phyloP scores from a whole-genome alignment of 2,888 invertebrate species.

The Cremastinae sp. region DNA sequence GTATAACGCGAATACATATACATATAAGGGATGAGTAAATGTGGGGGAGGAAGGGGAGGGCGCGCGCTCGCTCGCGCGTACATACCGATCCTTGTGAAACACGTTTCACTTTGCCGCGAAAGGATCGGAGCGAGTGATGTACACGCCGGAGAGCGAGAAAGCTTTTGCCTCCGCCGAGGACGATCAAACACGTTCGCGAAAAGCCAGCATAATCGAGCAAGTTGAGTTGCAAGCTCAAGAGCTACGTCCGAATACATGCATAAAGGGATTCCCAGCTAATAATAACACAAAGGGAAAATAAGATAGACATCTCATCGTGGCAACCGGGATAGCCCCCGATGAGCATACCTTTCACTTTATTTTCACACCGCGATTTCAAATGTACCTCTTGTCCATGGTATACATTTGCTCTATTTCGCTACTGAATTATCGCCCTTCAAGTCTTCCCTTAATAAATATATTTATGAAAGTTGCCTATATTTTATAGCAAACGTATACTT shows the following conservation, averaged over 20 bases:
- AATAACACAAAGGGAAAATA: conserved; percentile 34
- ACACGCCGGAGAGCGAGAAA: conserved; percentile 1
- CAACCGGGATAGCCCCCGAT: conserved; percentile 16
- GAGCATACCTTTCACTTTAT: conserved; percentile 31
- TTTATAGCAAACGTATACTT: too few species aligned
- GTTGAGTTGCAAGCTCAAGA: conserved; percentile 34
- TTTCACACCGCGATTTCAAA: conserved; percentile 24
- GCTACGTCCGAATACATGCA: conserved; percentile 3
- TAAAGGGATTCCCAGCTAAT: not conserved
- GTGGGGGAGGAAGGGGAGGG: too few species aligned
- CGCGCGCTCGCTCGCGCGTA: too few species aligned
- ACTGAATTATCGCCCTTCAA: too few species aligned
- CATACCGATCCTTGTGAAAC: conserved; percentile 33
- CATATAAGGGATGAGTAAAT: conserved; percentile 17
- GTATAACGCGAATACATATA: conserved; percentile 26
- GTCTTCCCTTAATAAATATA: too few species aligned
- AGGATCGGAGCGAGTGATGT: conserved; percentile 22
- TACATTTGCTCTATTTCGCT: too few species aligned
- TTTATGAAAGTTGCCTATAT: too few species aligned
- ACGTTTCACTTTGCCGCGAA: conserved; percentile 50
- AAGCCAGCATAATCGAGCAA: conserved; percentile 51
- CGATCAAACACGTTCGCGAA: conserved; percentile 50
- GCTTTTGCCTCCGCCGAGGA: conserved; percentile 44
- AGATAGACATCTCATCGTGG: conserved; percentile 45
- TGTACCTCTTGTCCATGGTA: not conserved